These are phyloP conservation scores for Poeciliopsis gracilis DNA, from an alignment of 2,797 vertebrate species.

Conservation along the genomic window DNA sequence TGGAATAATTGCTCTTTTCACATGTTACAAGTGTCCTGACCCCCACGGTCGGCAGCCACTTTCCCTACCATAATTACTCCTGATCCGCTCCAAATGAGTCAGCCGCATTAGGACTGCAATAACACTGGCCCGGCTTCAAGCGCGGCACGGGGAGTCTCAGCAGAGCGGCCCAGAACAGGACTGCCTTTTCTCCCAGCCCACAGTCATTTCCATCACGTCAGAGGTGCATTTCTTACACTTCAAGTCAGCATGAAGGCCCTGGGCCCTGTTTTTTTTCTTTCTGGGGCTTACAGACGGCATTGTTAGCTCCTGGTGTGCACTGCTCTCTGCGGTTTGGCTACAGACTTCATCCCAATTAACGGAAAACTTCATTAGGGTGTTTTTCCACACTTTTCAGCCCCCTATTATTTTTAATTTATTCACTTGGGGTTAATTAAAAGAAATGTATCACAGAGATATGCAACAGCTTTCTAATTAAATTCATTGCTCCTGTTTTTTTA, in stretches of 20 bases:
- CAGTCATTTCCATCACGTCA: constrained; percentile 84
- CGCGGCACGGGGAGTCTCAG: constrained; percentile 79
- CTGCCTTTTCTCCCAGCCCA: constrained; percentile 77
- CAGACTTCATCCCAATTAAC: constrained; percentile 82
- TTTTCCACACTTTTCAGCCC: constrained; percentile 80
- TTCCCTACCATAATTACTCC: constrained; percentile 84
- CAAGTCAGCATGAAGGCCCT: constrained; percentile 78
- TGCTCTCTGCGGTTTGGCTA: constrained; percentile 80
- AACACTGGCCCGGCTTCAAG: constrained; percentile 82
- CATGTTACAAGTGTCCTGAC: constrained; percentile 88
- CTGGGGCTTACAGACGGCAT: constrained; percentile 76
- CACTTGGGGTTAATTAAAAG: constrained; percentile 89
- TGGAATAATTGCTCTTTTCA: constrained; percentile 90
- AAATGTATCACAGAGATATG: constrained; percentile 85
- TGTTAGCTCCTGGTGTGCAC: constrained; percentile 78
- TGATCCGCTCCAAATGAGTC: constrained; percentile 86
- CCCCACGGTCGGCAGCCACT: constrained; percentile 83
- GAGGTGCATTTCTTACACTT: constrained; percentile 82
- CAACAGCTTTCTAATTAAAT: constrained; percentile 87
- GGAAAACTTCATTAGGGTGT: constrained; percentile 83
- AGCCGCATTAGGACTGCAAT: constrained; percentile 82
- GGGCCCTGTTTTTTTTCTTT: constrained; percentile 58
- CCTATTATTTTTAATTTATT: constrained; percentile 88
- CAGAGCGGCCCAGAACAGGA: constrained; percentile 82
- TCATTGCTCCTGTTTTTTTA: constrained; percentile 80